Evolutionary conservation across 1,140 invertebrate species (phyloP).

Genomic region (Colletes latitarsis): DNA sequence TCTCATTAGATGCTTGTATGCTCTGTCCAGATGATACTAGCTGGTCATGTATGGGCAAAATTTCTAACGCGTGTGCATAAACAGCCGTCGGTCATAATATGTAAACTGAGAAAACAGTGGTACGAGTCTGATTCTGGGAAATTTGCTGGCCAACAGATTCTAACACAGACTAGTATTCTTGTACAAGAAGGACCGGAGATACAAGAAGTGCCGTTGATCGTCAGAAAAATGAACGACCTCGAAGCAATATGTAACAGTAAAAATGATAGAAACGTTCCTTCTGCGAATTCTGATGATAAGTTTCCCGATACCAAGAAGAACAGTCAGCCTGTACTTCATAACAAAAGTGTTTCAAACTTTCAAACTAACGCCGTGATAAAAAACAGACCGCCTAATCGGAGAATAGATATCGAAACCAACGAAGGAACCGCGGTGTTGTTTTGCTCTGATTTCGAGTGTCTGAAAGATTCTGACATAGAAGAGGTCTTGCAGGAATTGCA

Average conservation of each 20-base stretch:
- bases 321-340: not conserved
- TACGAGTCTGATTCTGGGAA: conserved; percentile 54
- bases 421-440: conserved; percentile 71
- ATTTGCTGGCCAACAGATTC: conserved; percentile 22
- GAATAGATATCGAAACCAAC: conserved; percentile 67
- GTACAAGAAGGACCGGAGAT: conserved; percentile 86
- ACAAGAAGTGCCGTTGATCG: conserved; percentile 86
- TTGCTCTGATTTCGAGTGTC: conserved; percentile 61
- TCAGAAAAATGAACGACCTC: conserved; percentile 81
- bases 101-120: conserved; percentile 55
- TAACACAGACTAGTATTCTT: conserved; percentile 82
- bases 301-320: conserved; percentile 23
- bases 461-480: conserved; percentile 73
- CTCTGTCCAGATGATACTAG: conserved; percentile 51
- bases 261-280: not conserved
- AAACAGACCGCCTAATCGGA: conserved; percentile 27
- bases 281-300: conserved; percentile 1
- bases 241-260: conserved; percentile 35
- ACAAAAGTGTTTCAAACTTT: not conserved
- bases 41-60: conserved; percentile 49
- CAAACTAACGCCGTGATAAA: conserved; percentile 12
- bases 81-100: conserved; percentile 1
- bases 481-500: conserved; percentile 75
- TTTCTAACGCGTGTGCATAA: conserved; percentile 11
- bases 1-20: conserved; percentile 43